Evolutionary conservation across 64 coral and sea anemone species (phyloP).

Genomic region (Pocillopora verrucosa): DNA sequence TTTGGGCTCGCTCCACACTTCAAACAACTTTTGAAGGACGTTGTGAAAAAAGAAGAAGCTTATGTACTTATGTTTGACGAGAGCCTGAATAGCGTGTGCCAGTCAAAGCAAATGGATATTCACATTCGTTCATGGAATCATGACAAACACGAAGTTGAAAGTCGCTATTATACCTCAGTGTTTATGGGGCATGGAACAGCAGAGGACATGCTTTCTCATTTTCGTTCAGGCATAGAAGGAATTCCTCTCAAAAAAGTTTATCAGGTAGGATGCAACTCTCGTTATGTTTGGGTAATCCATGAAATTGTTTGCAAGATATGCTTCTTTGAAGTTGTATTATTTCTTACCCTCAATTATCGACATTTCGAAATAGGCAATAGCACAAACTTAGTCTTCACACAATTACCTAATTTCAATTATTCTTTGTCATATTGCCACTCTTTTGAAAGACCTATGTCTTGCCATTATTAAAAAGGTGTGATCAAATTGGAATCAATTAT

Average conservation of each 20-base stretch:
- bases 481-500: too few relatives aligned
- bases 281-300: constrained; percentile 28
- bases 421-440: too few relatives aligned
- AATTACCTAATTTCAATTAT: too few relatives aligned
- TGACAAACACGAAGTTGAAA: constrained; percentile 23
- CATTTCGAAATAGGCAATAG: too few relatives aligned
- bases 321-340: too few relatives aligned
- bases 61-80: constrained; percentile 46
- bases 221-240: constrained; percentile 41
- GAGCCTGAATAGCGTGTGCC: constrained; percentile 35
- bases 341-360: too few relatives aligned
- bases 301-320: too few relatives aligned
- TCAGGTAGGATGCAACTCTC: constrained; percentile 35
- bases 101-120: constrained; percentile 60
- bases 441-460: too few relatives aligned
- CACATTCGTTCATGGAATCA: constrained; percentile 40
- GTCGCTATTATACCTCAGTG: constrained; percentile 42
- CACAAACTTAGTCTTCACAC: too few relatives aligned
- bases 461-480: too few relatives aligned
- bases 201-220: constrained; percentile 58
- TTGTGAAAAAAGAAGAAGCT: constrained; percentile 57
- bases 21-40: constrained; percentile 40
- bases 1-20: constrained; percentile 72
- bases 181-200: constrained; percentile 56
- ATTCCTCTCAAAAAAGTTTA: constrained; percentile 44